A percentile compares a stretch with the other conserved stretches of the same genome.
Evolutionary conservation across 2,797 vertebrate species (phyloP).

Genomic region (Aselliscus stoliczkanus): DNA sequence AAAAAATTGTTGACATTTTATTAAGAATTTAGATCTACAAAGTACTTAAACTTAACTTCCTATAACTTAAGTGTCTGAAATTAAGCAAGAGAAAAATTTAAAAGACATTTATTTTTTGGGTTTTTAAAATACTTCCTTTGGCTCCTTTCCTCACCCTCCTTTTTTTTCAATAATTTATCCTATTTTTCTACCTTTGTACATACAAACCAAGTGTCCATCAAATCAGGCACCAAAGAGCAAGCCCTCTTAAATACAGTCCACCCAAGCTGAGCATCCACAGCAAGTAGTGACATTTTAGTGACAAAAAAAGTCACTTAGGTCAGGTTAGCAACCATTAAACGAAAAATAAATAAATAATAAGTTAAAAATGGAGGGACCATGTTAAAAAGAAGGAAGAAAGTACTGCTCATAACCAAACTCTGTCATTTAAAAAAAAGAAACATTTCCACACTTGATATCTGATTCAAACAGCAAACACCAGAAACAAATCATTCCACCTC

Average conservation of each 20-base stretch:
- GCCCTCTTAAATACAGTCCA: slow-evolving; percentile 4
- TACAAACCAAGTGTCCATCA: slow-evolving; percentile 17
- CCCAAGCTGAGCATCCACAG: not conserved
- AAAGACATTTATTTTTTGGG: slow-evolving; percentile 32
- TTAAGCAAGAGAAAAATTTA: slow-evolving; percentile 34
- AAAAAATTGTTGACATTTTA: slow-evolving; percentile 37
- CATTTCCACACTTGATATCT: slow-evolving; percentile 17
- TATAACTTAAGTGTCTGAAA: slow-evolving; percentile 41
- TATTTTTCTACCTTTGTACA: slow-evolving; percentile 21
- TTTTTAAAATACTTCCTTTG: slow-evolving; percentile 39
- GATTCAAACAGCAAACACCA: slow-evolving; percentile 49
- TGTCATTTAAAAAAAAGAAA: slow-evolving; percentile 40
- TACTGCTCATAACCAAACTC: slow-evolving; percentile 32
- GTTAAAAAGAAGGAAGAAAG: slow-evolving; percentile 45
- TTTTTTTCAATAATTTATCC: slow-evolving; percentile 8
- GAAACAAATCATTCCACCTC: slow-evolving; percentile 55
- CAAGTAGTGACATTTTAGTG: not conserved
- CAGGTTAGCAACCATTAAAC: slow-evolving; percentile 54
- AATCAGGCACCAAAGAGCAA: not conserved
- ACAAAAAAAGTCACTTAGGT: slow-evolving; percentile 49
- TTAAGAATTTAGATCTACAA: slow-evolving; percentile 25
- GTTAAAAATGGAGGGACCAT: slow-evolving; percentile 37
- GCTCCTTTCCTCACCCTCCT: not conserved
- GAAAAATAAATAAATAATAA: slow-evolving; percentile 65
- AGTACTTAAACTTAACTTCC: not conserved